Conservation (phyloP, 1,140 invertebrate genomes). For the Calliopsis andreniformis region DNA sequence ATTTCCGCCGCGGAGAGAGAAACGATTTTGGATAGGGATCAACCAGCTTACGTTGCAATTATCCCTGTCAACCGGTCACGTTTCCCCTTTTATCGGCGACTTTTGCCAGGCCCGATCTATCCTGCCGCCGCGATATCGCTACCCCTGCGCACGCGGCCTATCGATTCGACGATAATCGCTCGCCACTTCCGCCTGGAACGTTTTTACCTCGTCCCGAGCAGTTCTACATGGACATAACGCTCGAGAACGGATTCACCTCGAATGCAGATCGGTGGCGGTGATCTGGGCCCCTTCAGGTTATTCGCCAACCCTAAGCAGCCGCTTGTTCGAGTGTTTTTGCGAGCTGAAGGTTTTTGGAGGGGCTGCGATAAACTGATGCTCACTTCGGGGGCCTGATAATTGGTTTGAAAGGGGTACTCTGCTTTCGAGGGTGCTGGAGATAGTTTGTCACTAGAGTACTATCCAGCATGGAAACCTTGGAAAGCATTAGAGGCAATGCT, state of each 20-base stretch:
- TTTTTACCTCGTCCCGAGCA: background rate
- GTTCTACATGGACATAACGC: background rate
- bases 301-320: no score
- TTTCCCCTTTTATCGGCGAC: slow-evolving; percentile 46
- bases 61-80: slow-evolving; percentile 52
- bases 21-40: slow-evolving; percentile 55
- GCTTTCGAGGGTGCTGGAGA: no score
- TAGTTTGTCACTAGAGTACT: no score
- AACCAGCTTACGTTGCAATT: slow-evolving; percentile 47
- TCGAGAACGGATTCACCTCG: background rate
- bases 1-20: slow-evolving; percentile 34
- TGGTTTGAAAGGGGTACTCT: no score
- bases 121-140: slow-evolving; percentile 26
- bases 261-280: no score
- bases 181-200: slow-evolving; percentile 31
- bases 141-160: background rate
- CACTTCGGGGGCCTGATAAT: no score
- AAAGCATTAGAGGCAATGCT: no score
- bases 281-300: no score
- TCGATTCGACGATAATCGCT: slow-evolving; percentile 46
- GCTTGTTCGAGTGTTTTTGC: no score
- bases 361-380: no score
- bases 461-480: no score
- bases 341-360: no score
- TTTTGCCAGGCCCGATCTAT: slow-evolving; percentile 32